phyloP scores from a whole-genome alignment of 2,888 invertebrate species.

The Agelastica alni region DNA sequence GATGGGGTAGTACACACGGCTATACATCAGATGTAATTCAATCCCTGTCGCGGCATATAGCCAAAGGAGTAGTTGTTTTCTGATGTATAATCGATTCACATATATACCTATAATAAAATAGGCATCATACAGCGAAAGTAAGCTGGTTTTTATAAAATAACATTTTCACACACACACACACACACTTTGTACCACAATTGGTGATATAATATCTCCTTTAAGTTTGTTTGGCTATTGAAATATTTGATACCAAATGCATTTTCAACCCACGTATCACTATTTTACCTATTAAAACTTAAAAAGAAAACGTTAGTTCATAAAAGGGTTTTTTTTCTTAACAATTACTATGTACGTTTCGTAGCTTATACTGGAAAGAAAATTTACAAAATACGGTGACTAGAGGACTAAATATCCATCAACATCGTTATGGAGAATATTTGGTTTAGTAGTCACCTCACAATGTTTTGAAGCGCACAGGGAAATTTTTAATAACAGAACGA shows the following conservation, averaged over 20 bases:
- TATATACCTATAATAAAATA: too few relatives aligned
- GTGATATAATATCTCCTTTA: too few relatives aligned
- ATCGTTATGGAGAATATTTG: conserved; percentile 4
- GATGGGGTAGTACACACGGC: too few relatives aligned
- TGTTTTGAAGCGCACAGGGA: conserved; percentile 43
- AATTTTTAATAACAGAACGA: conserved; percentile 20
- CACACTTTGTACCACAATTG: too few relatives aligned
- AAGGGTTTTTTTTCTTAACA: conserved; percentile 35
- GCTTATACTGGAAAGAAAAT: conserved; percentile 38
- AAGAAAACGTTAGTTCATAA: conserved; percentile 34
- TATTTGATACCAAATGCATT: conserved; percentile 43
- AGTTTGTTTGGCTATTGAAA: too few relatives aligned
- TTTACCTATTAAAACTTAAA: conserved; percentile 35
- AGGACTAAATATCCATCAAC: conserved; percentile 8
- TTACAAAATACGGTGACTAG: conserved; percentile 40
- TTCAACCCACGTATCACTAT: conserved; percentile 43
- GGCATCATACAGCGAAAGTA: too few relatives aligned
- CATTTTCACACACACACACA: too few relatives aligned
- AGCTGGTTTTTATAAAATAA: too few relatives aligned
- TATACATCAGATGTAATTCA: too few relatives aligned
- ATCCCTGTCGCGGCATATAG: too few relatives aligned
- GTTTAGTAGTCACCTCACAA: conserved; percentile 23
- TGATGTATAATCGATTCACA: too few relatives aligned
- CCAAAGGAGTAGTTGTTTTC: too few relatives aligned
- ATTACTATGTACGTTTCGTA: conserved; percentile 32